Evolutionary conservation across 2,888 invertebrate genomes (phyloP).

Genomic region (Lutraria lutraria): DNA sequence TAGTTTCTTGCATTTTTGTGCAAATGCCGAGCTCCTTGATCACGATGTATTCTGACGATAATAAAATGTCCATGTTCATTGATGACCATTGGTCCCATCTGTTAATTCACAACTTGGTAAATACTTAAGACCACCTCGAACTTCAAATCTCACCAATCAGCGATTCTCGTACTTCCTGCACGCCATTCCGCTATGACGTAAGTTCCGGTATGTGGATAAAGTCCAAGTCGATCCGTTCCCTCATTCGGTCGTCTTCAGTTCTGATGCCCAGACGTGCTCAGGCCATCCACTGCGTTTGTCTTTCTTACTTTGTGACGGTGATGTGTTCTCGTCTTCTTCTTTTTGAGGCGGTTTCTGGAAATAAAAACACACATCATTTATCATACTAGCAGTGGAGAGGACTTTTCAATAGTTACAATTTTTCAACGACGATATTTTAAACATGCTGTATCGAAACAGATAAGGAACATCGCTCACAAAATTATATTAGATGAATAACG

Average conservation of each 20-base stretch:
- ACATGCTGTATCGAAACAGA: neutral
- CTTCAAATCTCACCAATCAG: neutral
- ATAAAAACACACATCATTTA: constrained; percentile 23
- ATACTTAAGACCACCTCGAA: neutral
- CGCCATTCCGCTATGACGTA: neutral
- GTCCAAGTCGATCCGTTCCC: neutral
- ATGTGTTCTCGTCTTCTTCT: constrained; percentile 69
- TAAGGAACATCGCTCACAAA: neutral
- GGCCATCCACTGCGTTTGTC: constrained; percentile 98
- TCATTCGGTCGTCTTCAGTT: constrained; percentile 85
- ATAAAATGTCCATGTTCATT: neutral
- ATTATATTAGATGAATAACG: constrained; percentile 39
- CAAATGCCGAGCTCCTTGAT: constrained; percentile 1
- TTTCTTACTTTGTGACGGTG: constrained; percentile 80
- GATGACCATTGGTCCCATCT: constrained; percentile 19
- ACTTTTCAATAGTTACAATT: neutral
- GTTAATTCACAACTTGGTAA: constrained; percentile 1
- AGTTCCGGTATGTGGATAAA: constrained; percentile 25
- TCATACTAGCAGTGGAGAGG: neutral
- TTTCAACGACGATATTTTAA: neutral
- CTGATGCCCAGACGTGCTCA: constrained; percentile 97
- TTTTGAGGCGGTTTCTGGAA: constrained; percentile 65
- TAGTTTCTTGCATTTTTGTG: neutral
- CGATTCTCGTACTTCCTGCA: neutral
- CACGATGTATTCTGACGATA: neutral